These are phyloP conservation scores for Prionace glauca DNA, from an alignment of 2,797 vertebrate species.

Conservation along the genomic window DNA sequence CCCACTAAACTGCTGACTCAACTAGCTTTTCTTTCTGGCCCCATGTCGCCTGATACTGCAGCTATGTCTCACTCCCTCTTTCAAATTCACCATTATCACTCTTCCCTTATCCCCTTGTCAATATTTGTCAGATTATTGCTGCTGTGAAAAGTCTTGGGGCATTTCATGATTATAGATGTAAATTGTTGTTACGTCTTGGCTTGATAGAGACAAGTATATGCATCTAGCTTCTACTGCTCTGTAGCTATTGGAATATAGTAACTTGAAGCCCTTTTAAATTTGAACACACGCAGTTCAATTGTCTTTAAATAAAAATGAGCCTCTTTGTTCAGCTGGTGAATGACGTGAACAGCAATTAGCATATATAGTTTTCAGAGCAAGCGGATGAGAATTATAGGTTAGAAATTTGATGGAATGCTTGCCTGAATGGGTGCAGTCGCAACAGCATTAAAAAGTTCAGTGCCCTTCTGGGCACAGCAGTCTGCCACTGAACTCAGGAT, in stretches of 20 bases:
- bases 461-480: neutral
- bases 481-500: neutral
- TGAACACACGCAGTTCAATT: neutral
- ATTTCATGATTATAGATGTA: neutral
- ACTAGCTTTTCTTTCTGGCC: neutral
- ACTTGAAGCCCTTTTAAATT: neutral
- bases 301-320: neutral
- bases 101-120: neutral
- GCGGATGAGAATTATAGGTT: neutral
- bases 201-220: neutral
- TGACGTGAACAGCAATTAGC: neutral
- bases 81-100: neutral
- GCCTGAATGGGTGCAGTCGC: neutral
- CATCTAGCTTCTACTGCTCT: neutral
- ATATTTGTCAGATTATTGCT: neutral
- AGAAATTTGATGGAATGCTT: neutral
- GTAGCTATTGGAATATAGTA: neutral
- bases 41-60: too few relatives aligned
- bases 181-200: neutral
- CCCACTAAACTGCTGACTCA: neutral
- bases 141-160: neutral
- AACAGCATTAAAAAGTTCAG: neutral
- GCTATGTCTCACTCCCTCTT: neutral
- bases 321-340: neutral
- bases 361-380: neutral